Evolutionary conservation across 2,113 vertebrate genomes (phyloP), one percentile per base, ranked within the genome.

Genomic region (Corythoichthys intestinalis): DNA sequence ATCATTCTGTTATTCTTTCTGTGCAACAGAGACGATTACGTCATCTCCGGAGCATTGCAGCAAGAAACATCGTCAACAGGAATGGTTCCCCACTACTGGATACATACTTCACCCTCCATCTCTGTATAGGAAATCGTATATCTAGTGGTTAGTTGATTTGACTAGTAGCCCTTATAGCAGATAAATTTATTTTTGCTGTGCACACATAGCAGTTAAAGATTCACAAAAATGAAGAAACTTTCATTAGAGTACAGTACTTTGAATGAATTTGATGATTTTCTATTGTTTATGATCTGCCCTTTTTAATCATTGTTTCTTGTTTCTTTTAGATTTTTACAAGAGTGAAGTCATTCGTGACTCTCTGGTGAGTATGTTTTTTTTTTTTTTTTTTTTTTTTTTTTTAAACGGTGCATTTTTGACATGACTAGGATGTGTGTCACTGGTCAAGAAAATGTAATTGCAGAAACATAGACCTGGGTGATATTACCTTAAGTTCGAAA

Each of bases 321-420:
- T 38, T 65, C 46, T 79, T 54, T 41, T 80, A 98, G 97, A 94
- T 85, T 99, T 98, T 91, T 98, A 99, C 90, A 97, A 93, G 90
- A 98, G 96, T 88, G 96, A 98, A 86, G 93, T 99, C 87, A 95
- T 99, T 78, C 93, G 94, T 87, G 98, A 98, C 91, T 99, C 97
- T 63, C 92, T 99, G 96, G 97, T 98, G 93, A 98, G 97, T 95
- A 78, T 61, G 38, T 49, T 48, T 41, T 47, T 35, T 34, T 37
- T 66, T 77, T 48, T 35, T 44, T 67, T 28, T 15, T 11, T 66
- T 58, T 1, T 77, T 48, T 35, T 44, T 67, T 28, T 15, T 11
- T 66, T 58, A 1, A 17, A 6, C 7, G 56, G 57, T 49, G 5
- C 9, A 8, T 39, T 73, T 14, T 41, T 20, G 38, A 57, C 60